These are phyloP conservation scores for Acrobasis consociella DNA, from an alignment of 2,888 invertebrate genomes.

Conservation along the genomic window DNA sequence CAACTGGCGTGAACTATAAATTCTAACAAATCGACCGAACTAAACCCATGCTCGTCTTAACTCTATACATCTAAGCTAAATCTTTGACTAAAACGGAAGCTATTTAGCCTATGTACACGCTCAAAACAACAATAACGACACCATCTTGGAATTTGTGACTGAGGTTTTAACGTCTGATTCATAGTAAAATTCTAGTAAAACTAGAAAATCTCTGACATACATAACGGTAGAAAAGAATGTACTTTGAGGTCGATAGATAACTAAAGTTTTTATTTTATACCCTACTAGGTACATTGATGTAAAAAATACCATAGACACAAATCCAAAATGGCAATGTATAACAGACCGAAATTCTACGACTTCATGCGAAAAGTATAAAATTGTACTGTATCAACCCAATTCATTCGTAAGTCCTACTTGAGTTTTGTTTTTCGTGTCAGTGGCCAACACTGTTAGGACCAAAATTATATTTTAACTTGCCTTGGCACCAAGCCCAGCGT, in stretches of 20 bases:
- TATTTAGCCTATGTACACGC: constrained; percentile 15
- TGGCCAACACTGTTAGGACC: too few species aligned
- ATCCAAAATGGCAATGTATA: neutral
- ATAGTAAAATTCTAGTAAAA: too few species aligned
- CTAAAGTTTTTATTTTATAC: too few species aligned
- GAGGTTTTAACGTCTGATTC: neutral
- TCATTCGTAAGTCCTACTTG: neutral
- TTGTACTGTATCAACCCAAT: neutral
- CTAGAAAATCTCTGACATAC: neutral
- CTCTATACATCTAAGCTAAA: constrained; percentile 23
- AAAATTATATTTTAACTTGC: too few species aligned
- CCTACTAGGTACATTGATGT: neutral
- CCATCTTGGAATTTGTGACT: constrained; percentile 3
- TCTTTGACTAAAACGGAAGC: constrained; percentile 24
- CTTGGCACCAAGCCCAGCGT: too few species aligned
- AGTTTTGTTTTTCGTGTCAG: too few species aligned
- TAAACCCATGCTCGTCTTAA: constrained; percentile 23
- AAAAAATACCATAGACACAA: constrained; percentile 1
- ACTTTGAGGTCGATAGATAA: too few species aligned
- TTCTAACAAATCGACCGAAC: neutral
- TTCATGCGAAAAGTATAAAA: neutral
- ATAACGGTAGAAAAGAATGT: too few species aligned
- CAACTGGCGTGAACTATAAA: neutral
- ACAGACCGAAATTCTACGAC: neutral
- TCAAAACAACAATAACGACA: constrained; percentile 23